Evolutionary conservation across 2,888 invertebrate genomes (phyloP).

Genomic region (Baronia brevicornis): DNA sequence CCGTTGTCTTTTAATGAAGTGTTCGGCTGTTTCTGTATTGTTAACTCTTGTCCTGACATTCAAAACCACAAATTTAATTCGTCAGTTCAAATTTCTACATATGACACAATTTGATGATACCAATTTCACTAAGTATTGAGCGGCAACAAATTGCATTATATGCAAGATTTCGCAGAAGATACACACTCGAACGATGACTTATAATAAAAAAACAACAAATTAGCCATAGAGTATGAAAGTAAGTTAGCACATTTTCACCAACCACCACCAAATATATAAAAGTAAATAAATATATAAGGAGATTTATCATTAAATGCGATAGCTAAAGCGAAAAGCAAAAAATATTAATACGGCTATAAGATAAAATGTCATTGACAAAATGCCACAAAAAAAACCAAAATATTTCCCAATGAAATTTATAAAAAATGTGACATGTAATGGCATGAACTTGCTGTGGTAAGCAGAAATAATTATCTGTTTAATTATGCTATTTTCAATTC

Average conservation of each 20-base stretch:
- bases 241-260: constrained; percentile 76
- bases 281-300: constrained; percentile 20
- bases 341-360: too few species aligned
- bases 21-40: constrained; percentile 96
- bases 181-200: constrained; percentile 20
- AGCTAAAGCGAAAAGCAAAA: constrained; percentile 17
- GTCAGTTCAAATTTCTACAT: constrained; percentile 9
- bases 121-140: neutral
- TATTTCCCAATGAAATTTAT: too few species aligned
- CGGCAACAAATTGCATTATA: too few species aligned
- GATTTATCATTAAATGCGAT: constrained; percentile 21
- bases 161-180: too few species aligned
- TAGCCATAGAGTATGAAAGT: constrained; percentile 72
- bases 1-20: constrained; percentile 88
- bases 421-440: too few species aligned
- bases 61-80: constrained; percentile 15
- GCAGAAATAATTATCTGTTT: too few species aligned
- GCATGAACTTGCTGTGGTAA: too few species aligned
- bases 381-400: too few species aligned
- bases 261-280: constrained; percentile 64
- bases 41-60: constrained; percentile 86
- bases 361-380: too few species aligned
- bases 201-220: constrained; percentile 59
- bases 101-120: constrained; percentile 11
- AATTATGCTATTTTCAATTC: too few species aligned